phyloP scores from a whole-genome alignment of 1,140 invertebrate genomes.

The Manduca sexta region DNA sequence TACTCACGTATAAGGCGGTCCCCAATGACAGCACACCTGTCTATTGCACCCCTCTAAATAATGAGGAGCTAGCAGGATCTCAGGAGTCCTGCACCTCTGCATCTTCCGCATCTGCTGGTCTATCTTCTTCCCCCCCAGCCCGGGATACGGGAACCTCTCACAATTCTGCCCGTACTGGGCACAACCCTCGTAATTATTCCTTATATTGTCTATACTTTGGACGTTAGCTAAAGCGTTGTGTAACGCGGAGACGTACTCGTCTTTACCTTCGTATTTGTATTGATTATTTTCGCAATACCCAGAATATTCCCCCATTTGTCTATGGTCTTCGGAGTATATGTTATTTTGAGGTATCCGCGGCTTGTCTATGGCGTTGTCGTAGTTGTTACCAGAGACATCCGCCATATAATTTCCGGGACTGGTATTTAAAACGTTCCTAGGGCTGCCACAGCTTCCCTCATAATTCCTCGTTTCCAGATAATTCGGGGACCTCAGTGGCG shows the following conservation, averaged over 20 bases:
- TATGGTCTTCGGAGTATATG: slow-evolving; percentile 47
- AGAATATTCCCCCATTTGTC: slow-evolving; percentile 50
- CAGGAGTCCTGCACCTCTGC: slow-evolving; percentile 80
- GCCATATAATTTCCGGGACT: slow-evolving; percentile 55
- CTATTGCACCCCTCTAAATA: slow-evolving; percentile 73
- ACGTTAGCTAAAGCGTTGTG: slow-evolving; percentile 40
- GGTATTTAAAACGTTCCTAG: slow-evolving; percentile 54
- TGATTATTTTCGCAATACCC: slow-evolving; percentile 44
- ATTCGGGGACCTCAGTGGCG: slow-evolving; percentile 38
- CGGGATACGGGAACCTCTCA: slow-evolving; percentile 41
- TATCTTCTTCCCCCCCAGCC: slow-evolving; percentile 39
- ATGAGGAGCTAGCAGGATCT: slow-evolving; percentile 84
- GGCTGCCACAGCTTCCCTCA: slow-evolving; percentile 51
- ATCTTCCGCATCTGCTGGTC: slow-evolving; percentile 56
- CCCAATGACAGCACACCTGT: slow-evolving; percentile 69
- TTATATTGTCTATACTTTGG: slow-evolving; percentile 42
- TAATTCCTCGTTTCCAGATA: slow-evolving; percentile 53
- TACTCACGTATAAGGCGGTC: slow-evolving; percentile 60
- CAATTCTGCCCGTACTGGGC: slow-evolving; percentile 45
- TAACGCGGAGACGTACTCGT: slow-evolving; percentile 43
- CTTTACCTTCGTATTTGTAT: slow-evolving; percentile 45
- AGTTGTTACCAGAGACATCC: slow-evolving; percentile 43
- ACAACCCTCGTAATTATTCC: slow-evolving; percentile 36
- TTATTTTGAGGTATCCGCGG: slow-evolving; percentile 29
- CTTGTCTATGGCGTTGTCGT: slow-evolving; percentile 41